Base-by-base conservation (phyloP, 2,113 vertebrate genomes). In the Sorex araneus region DNA sequence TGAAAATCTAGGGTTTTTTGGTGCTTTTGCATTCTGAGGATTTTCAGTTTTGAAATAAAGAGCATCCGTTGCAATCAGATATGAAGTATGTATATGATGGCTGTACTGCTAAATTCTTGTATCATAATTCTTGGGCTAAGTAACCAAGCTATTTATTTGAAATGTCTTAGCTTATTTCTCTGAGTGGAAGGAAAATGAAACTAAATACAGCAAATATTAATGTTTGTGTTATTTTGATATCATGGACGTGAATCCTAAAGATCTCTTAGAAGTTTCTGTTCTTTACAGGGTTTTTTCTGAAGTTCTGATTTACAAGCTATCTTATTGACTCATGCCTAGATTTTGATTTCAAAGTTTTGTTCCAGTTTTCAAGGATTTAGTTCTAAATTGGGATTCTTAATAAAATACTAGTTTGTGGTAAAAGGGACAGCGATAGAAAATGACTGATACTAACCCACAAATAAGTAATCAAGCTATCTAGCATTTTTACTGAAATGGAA, bases 11-110 rank as follows among this genome's bases (percentile, higher is more conserved):
- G 45, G 60, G n/a, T 23, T 11, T 4, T 89, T 60, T 69, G 60
- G n/a, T 70, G 10, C 75, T 47, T 63, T 91, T 78, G 63, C 75
- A 27, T 76, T 78, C 4, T 60, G 18, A 82, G 28, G 1, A 1
- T 36, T 80, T 90, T 82, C 8, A 4, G n/a, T 84, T 74, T 91
- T 93, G 57, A 93, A 71, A 67, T 94, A 82, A 91, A 89, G 74
- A 70, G 0, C 11, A 50, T 70, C 87, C 47, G 32, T 54, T 94
- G 75, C 2, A 89, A 30, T 54, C 45, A 27, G 13, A 28, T 85
- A 66, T 69, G 27, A 78, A 83, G 36, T 40, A 60, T 32, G 47
- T 88, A 27, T 67, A 78, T 76, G n/a, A 74, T 74, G 43, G 25
- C 10, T 86, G 9, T 63, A 16, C 36, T 69, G n/a, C 50, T 76